A percentile compares a stretch with the other conserved stretches of the same genome.
phyloP scores from a whole-genome alignment of 2,113 vertebrate genomes.

The Phyllostomus hastatus region DNA sequence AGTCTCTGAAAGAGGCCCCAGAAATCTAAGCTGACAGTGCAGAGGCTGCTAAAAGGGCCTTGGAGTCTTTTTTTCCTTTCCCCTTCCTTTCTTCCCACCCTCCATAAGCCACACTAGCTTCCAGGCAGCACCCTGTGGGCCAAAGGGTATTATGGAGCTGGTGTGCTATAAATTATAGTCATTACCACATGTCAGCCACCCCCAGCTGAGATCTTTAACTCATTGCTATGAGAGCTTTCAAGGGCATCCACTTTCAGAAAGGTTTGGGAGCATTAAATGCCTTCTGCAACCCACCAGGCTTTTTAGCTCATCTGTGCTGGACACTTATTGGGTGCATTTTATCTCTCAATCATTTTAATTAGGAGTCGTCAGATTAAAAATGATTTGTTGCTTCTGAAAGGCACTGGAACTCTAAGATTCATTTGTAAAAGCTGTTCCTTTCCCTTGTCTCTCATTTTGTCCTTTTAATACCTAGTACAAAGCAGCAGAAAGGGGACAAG shows the following conservation, averaged over 20 bases:
- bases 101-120: conserved; percentile 9
- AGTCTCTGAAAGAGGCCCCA: background rate
- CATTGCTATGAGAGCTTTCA: conserved; percentile 43
- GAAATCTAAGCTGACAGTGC: background rate
- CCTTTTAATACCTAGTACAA: background rate
- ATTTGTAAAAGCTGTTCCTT: background rate
- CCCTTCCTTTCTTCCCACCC: background rate
- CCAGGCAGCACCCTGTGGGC: conserved; percentile 33
- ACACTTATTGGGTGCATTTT: conserved; percentile 52
- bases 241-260: conserved; percentile 26
- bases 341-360: conserved; percentile 73
- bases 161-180: background rate
- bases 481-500: background rate
- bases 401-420: conserved; percentile 49
- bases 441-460: background rate
- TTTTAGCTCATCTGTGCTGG: conserved; percentile 46
- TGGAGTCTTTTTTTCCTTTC: background rate
- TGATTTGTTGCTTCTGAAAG: conserved; percentile 65
- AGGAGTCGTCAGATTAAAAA: conserved; percentile 60
- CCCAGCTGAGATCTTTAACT: conserved; percentile 39
- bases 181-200: conserved; percentile 8
- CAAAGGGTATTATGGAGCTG: background rate
- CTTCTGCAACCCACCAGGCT: background rate
- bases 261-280: background rate
- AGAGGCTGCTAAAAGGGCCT: background rate